These are phyloP conservation scores for Pagrus major DNA, from an alignment of 2,113 vertebrate genomes.

Conservation along the genomic window DNA sequence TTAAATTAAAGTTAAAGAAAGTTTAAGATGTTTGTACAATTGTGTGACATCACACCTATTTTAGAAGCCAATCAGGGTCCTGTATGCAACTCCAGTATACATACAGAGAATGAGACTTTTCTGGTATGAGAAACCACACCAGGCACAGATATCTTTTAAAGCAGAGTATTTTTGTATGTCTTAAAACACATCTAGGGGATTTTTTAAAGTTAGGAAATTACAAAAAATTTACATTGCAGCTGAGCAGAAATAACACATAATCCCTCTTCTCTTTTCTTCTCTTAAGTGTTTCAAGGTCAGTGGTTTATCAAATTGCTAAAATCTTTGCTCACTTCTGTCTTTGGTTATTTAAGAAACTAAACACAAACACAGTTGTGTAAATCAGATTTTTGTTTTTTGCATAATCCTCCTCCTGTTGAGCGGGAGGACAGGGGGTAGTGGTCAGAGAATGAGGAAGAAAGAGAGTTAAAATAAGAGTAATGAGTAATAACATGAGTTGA, in stretches of 20 bases:
- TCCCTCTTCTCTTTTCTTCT: background rate
- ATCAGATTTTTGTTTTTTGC: constrained; percentile 5
- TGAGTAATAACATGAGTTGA: no score
- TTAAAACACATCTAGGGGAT: background rate
- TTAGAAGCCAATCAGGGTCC: background rate
- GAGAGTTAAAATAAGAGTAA: background rate
- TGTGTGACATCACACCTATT: background rate
- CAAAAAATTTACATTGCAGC: background rate
- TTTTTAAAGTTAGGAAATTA: background rate
- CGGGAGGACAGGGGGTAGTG: background rate
- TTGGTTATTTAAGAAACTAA: constrained; percentile 33
- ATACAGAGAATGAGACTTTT: background rate
- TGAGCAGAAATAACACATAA: constrained; percentile 4
- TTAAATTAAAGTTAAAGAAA: background rate
- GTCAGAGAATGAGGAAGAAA: background rate
- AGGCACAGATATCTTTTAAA: background rate
- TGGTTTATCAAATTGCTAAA: background rate
- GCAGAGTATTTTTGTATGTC: background rate
- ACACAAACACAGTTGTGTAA: constrained; percentile 21
- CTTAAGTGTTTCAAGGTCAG: background rate
- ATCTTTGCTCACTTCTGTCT: constrained; percentile 17
- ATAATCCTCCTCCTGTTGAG: background rate
- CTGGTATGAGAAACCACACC: background rate
- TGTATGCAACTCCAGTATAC: background rate
- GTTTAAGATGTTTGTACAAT: background rate